phyloP scores from a whole-genome alignment of 2,888 invertebrate species.

The Drosophila mayaguana region DNA sequence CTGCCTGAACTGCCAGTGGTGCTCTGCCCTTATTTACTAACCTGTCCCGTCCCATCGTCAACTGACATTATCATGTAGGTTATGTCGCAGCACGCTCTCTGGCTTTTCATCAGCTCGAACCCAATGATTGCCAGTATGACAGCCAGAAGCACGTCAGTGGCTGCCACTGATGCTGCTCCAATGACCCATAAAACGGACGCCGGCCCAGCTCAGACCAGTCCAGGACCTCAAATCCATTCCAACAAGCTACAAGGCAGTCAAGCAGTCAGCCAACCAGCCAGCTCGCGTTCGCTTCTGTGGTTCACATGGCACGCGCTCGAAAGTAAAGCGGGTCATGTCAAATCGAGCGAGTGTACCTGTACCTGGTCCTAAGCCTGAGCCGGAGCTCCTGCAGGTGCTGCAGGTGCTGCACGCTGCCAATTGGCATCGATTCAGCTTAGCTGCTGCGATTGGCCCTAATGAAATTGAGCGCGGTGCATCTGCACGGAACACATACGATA shows the following conservation, averaged over 20 bases:
- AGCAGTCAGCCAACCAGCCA: slow-evolving; percentile 12
- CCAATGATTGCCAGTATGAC: slow-evolving; percentile 66
- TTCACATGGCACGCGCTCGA: slow-evolving; percentile 63
- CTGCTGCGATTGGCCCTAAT: slow-evolving; percentile 47
- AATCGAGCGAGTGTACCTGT: slow-evolving; percentile 45
- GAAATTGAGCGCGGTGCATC: slow-evolving; percentile 47
- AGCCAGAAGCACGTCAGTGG: slow-evolving; percentile 51
- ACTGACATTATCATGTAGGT: slow-evolving; percentile 72
- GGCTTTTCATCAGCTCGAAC: slow-evolving; percentile 70
- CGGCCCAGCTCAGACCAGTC: slow-evolving; percentile 12
- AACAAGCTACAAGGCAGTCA: slow-evolving; percentile 26
- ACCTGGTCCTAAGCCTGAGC: slow-evolving; percentile 3
- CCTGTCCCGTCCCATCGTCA: slow-evolving; percentile 19
- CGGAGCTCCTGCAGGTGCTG: slow-evolving; percentile 35
- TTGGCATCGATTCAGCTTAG: slow-evolving; percentile 64
- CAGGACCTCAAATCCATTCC: slow-evolving; percentile 29
- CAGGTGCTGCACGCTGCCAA: slow-evolving; percentile 51
- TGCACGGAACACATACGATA: background rate
- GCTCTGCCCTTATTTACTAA: slow-evolving; percentile 1
- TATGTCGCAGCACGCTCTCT: slow-evolving; percentile 67
- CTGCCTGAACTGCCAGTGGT: slow-evolving; percentile 28
- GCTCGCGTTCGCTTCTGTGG: slow-evolving; percentile 57
- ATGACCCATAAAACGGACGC: slow-evolving; percentile 74
- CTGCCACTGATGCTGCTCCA: slow-evolving; percentile 53
- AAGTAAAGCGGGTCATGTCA: slow-evolving; percentile 58